phyloP scores from a whole-genome alignment of 2,888 invertebrate species.

The Amorpha juglandis region DNA sequence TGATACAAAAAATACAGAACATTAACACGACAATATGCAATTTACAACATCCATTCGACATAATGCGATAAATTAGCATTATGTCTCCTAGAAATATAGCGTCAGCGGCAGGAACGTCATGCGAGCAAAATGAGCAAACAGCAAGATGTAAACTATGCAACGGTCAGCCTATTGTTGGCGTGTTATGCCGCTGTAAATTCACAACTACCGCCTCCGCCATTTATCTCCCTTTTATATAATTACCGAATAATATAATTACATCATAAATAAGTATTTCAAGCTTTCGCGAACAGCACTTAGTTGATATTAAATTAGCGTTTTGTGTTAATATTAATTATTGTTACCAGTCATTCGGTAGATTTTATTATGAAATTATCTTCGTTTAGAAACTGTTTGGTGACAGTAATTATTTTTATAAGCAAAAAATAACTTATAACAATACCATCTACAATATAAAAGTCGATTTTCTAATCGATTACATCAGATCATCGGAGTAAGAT shows the following conservation, averaged over 20 bases:
- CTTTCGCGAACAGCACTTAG: slow-evolving; percentile 51
- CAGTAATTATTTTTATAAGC: not conserved
- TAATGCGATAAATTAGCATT: slow-evolving; percentile 15
- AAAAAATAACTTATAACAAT: no score
- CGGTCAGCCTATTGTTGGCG: slow-evolving; percentile 77
- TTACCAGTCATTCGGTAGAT: not conserved
- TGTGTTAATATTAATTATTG: not conserved
- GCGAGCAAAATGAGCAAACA: slow-evolving; percentile 68
- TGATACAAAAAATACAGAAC: not conserved
- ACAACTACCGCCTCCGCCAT: slow-evolving; percentile 56
- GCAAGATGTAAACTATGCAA: slow-evolving; percentile 55
- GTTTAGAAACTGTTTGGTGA: not conserved
- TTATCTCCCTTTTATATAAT: slow-evolving; percentile 62
- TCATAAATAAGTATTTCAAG: slow-evolving; percentile 64
- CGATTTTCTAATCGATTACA: not conserved
- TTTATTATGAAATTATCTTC: not conserved
- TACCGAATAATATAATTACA: slow-evolving; percentile 69
- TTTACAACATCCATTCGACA: not conserved
- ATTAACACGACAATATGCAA: slow-evolving; percentile 1
- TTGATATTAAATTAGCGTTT: not conserved
- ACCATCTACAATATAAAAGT: no score
- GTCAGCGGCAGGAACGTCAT: slow-evolving; percentile 75
- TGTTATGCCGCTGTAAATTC: slow-evolving; percentile 72
- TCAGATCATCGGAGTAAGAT: not conserved
- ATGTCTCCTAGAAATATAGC: slow-evolving; percentile 67